These are phyloP conservation scores for Sussaba pulchella DNA, from an alignment of 2,888 invertebrate genomes.

Conservation along the genomic window DNA sequence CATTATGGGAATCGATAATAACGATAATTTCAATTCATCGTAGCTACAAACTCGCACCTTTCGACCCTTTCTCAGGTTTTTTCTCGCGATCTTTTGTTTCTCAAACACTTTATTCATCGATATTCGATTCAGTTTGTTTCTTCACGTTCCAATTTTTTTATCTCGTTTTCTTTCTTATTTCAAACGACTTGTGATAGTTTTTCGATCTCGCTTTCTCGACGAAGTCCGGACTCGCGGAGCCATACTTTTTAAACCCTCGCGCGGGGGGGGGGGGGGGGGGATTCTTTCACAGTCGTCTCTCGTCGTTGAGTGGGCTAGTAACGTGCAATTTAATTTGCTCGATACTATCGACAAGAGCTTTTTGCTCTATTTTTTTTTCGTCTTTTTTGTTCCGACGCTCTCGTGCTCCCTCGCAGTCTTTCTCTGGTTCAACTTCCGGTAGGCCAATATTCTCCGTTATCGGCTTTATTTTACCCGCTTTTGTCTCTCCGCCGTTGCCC, in stretches of 20 bases:
- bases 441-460: conserved; percentile 62
- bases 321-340: conserved; percentile 63
- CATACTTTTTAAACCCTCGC: conserved; percentile 40
- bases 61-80: background rate
- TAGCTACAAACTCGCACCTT: background rate
- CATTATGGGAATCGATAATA: background rate
- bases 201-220: background rate
- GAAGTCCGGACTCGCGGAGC: conserved; percentile 1
- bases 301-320: conserved; percentile 34
- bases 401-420: background rate
- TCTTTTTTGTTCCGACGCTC: background rate
- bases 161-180: background rate
- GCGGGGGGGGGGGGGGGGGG: too few species aligned
- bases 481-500: background rate
- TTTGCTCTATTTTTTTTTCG: background rate
- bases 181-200: conserved; percentile 3
- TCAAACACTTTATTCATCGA: background rate
- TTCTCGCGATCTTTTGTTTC: background rate
- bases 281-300: too few species aligned
- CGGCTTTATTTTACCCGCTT: conserved; percentile 54
- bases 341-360: conserved; percentile 58
- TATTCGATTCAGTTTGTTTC: background rate
- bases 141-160: too few species aligned
- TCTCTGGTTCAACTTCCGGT: conserved; percentile 44
- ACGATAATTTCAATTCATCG: conserved; percentile 22